Evolutionary conservation across 92 coral and sea anemone species (phyloP).

Genomic region (Nematostella vectensis): DNA sequence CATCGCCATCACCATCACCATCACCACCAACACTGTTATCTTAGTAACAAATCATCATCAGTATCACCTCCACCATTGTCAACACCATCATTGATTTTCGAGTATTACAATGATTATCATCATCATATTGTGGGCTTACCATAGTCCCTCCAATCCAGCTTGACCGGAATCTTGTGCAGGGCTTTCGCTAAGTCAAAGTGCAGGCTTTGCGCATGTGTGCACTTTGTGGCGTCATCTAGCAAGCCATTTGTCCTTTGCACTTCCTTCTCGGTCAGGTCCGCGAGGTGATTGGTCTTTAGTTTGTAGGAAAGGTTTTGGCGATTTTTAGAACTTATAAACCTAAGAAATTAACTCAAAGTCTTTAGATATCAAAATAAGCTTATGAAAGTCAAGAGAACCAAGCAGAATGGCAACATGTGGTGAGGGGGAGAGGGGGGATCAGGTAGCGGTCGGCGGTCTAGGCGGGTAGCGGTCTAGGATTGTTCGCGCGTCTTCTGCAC

Average conservation of each 20-base stretch:
- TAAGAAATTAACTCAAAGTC: slow-evolving; percentile 8
- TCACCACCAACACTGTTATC: too few relatives aligned
- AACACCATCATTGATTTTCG: too few relatives aligned
- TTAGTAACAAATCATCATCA: too few relatives aligned
- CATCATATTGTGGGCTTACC: too few relatives aligned
- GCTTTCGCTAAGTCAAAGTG: slow-evolving; percentile 26
- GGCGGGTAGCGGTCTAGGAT: not conserved
- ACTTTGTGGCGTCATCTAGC: slow-evolving; percentile 29
- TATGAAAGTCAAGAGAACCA: not conserved
- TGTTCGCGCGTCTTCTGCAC: not conserved
- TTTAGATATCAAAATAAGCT: not conserved
- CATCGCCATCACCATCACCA: too few relatives aligned
- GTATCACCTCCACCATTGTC: too few relatives aligned
- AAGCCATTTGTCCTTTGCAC: slow-evolving; percentile 63
- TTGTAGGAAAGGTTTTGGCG: slow-evolving; percentile 69
- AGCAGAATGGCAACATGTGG: not conserved
- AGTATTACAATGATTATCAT: too few relatives aligned
- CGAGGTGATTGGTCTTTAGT: slow-evolving; percentile 64
- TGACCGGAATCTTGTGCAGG: slow-evolving; percentile 25
- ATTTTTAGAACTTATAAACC: slow-evolving; percentile 85
- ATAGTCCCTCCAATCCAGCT: slow-evolving; percentile 93
- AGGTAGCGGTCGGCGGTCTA: too few relatives aligned
- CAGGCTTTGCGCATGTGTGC: slow-evolving; percentile 20
- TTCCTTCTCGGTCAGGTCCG: slow-evolving; percentile 79
- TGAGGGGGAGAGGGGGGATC: not conserved